phyloP scores from a whole-genome alignment of 2,797 vertebrate genomes.

The Ctenopoma multispine region DNA sequence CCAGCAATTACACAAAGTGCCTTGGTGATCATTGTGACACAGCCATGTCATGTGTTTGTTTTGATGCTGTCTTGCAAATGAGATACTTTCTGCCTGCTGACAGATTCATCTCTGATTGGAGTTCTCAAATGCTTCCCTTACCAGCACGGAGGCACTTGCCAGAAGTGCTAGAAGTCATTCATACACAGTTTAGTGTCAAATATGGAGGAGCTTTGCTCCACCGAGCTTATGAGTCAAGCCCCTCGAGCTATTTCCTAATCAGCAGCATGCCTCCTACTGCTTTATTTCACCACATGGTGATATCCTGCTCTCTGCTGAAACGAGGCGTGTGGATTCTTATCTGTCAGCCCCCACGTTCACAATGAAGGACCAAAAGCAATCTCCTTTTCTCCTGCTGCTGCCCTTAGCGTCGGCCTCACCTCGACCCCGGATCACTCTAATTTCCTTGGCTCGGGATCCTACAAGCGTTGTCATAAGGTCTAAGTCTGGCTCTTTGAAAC shows the following conservation, averaged over 20 bases:
- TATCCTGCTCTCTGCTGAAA: conserved; percentile 70
- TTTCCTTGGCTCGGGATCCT: conserved; percentile 56
- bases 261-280: conserved; percentile 59
- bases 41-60: conserved; percentile 30
- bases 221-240: conserved; percentile 71
- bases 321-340: conserved; percentile 65
- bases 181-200: conserved; percentile 75
- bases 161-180: conserved; percentile 50
- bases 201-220: conserved; percentile 56
- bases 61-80: conserved; percentile 37
- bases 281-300: conserved; percentile 72
- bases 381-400: conserved; percentile 42
- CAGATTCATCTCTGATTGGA: conserved; percentile 28
- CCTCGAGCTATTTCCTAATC: conserved; percentile 72
- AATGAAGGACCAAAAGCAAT: conserved; percentile 61
- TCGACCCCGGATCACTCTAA: conserved; percentile 55
- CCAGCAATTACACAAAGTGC: conserved; percentile 17
- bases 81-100: conserved; percentile 31
- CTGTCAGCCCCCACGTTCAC: conserved; percentile 44
- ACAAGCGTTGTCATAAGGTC: conserved; percentile 37
- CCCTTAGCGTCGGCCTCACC: conserved; percentile 58
- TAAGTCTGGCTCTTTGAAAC: conserved; percentile 51
- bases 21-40: conserved; percentile 7
- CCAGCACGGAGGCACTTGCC: conserved; percentile 45
- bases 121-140: conserved; percentile 52